A percentile compares a stretch with the other conserved stretches of the same genome.
phyloP scores from a whole-genome alignment of 2,113 vertebrate genomes.

The Ahaetulla prasina region DNA sequence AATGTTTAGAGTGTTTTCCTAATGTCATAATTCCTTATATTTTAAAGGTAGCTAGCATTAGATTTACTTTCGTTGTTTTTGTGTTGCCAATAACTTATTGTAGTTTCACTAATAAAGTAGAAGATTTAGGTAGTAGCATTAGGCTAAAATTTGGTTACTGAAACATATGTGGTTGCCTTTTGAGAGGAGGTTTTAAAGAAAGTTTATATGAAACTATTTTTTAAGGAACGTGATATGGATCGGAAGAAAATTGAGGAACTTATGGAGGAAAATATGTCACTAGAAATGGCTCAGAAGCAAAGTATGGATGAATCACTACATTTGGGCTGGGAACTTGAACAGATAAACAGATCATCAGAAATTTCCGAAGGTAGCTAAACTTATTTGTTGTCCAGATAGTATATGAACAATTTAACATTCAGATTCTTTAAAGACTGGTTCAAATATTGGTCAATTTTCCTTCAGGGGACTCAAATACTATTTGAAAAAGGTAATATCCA shows the following conservation, averaged over 20 bases:
- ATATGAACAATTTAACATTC: neutral
- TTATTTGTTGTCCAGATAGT: neutral
- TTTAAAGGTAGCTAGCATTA: neutral
- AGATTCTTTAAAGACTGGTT: neutral
- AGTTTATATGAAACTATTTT: slow-evolving; percentile 15
- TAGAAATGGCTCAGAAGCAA: slow-evolving; percentile 98
- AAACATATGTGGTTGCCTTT: neutral
- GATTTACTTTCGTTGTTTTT: neutral
- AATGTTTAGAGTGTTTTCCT: neutral
- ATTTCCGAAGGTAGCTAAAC: slow-evolving; percentile 79
- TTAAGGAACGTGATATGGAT: slow-evolving; percentile 91
- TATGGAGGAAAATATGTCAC: slow-evolving; percentile 93
- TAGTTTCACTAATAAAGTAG: neutral
- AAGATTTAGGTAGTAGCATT: neutral
- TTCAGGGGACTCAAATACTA: neutral
- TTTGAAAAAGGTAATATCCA: neutral
- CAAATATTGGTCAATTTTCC: neutral
- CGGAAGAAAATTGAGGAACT: slow-evolving; percentile 96
- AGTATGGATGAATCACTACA: slow-evolving; percentile 98
- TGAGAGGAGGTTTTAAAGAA: neutral
- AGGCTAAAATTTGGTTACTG: neutral
- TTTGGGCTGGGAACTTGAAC: slow-evolving; percentile 97
- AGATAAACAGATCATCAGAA: slow-evolving; percentile 92
- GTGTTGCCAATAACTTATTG: neutral
- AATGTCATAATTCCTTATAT: neutral